phyloP scores from a whole-genome alignment of 2,888 invertebrate genomes.

The Cosmorhoe ocellata region DNA sequence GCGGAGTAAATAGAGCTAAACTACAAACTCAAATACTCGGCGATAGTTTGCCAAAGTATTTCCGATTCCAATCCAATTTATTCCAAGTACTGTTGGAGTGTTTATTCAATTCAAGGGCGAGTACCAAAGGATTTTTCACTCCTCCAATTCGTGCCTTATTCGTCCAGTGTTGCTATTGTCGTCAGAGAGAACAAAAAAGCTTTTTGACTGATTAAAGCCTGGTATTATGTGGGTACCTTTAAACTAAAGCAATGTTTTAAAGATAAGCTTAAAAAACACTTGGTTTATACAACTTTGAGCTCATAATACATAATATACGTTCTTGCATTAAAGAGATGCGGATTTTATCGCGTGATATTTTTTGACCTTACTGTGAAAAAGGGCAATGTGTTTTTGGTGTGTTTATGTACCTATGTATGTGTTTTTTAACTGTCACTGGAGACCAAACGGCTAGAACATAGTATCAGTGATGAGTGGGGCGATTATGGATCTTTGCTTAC shows the following conservation, averaged over 20 bases:
- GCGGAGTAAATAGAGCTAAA: constrained; percentile 17
- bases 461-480: too few species aligned
- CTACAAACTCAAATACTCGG: constrained; percentile 18
- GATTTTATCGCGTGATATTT: too few species aligned
- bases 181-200: constrained; percentile 18
- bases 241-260: neutral
- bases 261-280: neutral
- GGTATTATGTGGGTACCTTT: neutral
- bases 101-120: constrained; percentile 47
- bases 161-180: constrained; percentile 18
- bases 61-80: constrained; percentile 59
- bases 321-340: too few species aligned
- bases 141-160: constrained; percentile 25
- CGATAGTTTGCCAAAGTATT: constrained; percentile 46
- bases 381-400: too few species aligned
- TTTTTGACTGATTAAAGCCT: constrained; percentile 33
- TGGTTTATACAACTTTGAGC: too few species aligned
- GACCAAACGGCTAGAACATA: too few species aligned
- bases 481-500: too few species aligned
- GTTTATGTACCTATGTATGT: too few species aligned
- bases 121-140: constrained; percentile 41
- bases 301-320: too few species aligned
- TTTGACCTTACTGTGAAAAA: too few species aligned
- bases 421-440: too few species aligned
- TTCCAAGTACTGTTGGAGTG: constrained; percentile 51